phyloP scores from a whole-genome alignment of 2,113 vertebrate species.

The Aplodontia rufa region DNA sequence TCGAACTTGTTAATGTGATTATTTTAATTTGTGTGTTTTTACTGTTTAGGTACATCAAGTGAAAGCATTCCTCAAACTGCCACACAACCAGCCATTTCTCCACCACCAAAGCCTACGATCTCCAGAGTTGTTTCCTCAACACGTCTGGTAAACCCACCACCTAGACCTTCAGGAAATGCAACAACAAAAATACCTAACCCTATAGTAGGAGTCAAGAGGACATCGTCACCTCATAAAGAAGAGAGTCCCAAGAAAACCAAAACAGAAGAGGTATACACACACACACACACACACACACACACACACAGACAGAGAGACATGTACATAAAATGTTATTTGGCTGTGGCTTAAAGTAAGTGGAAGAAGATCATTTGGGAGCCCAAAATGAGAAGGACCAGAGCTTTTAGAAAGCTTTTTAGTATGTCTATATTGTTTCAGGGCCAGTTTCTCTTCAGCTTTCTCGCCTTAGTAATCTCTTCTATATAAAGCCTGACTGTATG shows the following conservation, averaged over 20 bases:
- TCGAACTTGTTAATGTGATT: background rate
- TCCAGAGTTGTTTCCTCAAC: slow-evolving; percentile 85
- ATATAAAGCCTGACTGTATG: background rate
- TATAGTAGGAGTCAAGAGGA: slow-evolving; percentile 85
- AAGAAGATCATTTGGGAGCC: background rate
- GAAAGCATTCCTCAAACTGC: slow-evolving; percentile 89
- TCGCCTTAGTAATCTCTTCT: background rate
- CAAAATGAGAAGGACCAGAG: background rate
- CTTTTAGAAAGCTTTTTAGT: background rate
- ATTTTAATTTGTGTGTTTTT: slow-evolving; percentile 41
- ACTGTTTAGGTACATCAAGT: slow-evolving; percentile 84
- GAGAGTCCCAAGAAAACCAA: slow-evolving; percentile 87
- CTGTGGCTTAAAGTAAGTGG: background rate
- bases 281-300: slow-evolving; percentile 62
- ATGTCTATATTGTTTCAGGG: background rate
- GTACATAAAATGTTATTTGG: background rate
- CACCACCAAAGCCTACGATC: slow-evolving; percentile 86
- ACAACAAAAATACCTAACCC: slow-evolving; percentile 86
- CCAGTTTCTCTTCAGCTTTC: background rate
- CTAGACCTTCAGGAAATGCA: slow-evolving; percentile 85
- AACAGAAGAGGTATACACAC: slow-evolving; percentile 85
- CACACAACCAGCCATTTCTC: slow-evolving; percentile 84
- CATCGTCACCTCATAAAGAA: slow-evolving; percentile 85
- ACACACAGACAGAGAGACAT: background rate
- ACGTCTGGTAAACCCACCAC: slow-evolving; percentile 85